phyloP scores from a whole-genome alignment of 2,113 vertebrate genomes.

The Narcine bancroftii region DNA sequence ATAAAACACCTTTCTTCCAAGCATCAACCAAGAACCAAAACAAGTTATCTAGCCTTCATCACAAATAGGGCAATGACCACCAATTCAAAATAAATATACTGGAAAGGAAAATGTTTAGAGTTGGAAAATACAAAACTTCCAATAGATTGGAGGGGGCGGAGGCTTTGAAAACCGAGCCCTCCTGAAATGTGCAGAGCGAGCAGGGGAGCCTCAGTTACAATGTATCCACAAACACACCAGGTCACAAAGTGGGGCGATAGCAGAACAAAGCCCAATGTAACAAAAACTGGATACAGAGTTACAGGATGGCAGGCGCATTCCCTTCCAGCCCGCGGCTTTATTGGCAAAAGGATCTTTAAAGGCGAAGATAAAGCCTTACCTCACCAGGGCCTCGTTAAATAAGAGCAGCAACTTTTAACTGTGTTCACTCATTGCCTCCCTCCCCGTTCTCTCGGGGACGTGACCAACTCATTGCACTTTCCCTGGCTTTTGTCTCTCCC shows the following conservation, averaged over 20 bases:
- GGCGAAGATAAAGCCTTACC: conserved; percentile 7
- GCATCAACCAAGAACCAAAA: not conserved
- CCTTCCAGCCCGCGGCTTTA: not conserved
- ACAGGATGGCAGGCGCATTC: not conserved
- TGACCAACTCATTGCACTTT: conserved; percentile 8
- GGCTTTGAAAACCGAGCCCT: not conserved
- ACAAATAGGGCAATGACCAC: not conserved
- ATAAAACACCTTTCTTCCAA: not conserved
- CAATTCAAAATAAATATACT: not conserved
- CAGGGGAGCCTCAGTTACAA: not conserved
- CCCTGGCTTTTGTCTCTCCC: not conserved
- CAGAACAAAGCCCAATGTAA: not conserved
- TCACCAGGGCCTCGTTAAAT: not conserved
- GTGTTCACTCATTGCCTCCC: conserved; percentile 1
- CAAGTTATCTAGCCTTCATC: too few relatives aligned
- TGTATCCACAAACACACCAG: not conserved
- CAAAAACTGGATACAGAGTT: not conserved
- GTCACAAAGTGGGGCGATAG: not conserved
- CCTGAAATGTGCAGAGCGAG: not conserved
- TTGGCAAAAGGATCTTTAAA: not conserved
- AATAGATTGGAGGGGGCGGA: not conserved
- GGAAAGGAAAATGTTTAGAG: not conserved
- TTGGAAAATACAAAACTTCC: too few relatives aligned
- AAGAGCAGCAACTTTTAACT: conserved; percentile 23
- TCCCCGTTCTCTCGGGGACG: not conserved